Base-by-base conservation (phyloP, 1,140 invertebrate species). In the Drosophila athabasca region DNA sequence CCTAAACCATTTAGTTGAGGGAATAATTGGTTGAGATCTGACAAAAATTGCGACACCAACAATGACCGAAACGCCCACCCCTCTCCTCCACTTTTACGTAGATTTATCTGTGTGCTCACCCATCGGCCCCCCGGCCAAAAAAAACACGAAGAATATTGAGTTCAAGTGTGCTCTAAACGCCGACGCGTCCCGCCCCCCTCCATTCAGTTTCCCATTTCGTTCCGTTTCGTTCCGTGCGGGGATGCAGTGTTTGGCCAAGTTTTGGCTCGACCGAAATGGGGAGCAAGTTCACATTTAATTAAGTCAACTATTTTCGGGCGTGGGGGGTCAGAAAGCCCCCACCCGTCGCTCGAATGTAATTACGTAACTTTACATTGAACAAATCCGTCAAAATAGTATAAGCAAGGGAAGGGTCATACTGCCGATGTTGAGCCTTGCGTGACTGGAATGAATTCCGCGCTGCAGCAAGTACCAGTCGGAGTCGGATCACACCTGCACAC, bases 251-350 rank as follows among this genome's bases (percentile, higher is more conserved):
- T 59, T 54, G 9, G 17, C 41, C 48, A 54, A 73, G 54, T 82
- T 74, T 82, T 71, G 59, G 61, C 74, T 65, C 41, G 48, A 35
- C 57, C 41, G 22, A 11, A 31, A 69, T 62, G 81, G 62, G 71
- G 64, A 68, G 41, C 83, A 87, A 87, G 83, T 83, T 83, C 83
- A 88, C 41, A 88, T 71, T 64, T 73, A 88, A 87, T 87, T 87
- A 73, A 83, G 62, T 61, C 62, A 53, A 62, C 61, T 76, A 79
- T 79, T 81, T 87, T 76, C 51, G 57, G 83, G 54, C 52, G 58
- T 64, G 71, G 45, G 26, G 45, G 46, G 29, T 43, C 17, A 51
- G 29, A 62, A 57, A 29, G 31, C 39, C 11, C 54, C 19, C 46
- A 24, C 52, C 44, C 26, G 11, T 8, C 8, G 31, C 60, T 11